Evolutionary conservation across 1,140 invertebrate genomes (phyloP), one percentile per base, ranked within the genome.

Genomic region (Rhopalosiphum maidis): DNA sequence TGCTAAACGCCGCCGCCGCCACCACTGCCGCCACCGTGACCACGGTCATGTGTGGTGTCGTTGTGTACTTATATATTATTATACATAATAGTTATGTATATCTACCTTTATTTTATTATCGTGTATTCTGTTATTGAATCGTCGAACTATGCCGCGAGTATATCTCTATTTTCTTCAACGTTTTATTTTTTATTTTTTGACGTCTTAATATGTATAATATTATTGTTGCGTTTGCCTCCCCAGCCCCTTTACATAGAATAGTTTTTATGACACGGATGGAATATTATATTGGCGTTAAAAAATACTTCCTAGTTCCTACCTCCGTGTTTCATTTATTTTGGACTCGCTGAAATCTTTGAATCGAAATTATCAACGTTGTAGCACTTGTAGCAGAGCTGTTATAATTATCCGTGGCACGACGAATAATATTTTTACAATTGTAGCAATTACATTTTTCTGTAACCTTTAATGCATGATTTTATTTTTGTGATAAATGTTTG

Each of bases 1-100:
- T 93, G 91, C 77, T 86, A 93, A 93, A 83, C 48, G 77, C 25
- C 77, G 46, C 48, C 68, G n/a, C 77, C 43, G 68, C 85, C 15
- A 9, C 55, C 86, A 9, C 87, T n/a, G 87, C 87, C 48, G 87
- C 60, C 30, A 41, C 48, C 35, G 23, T 51, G 86, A 46, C 86
- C 46, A 88, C 88, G 88, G 88, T 90, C 54, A 60, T 60, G 54
- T 54, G 55, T 43, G 54, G 30, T 90, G 54, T 90, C 89, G 30
- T 22, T 11, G 46, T 60, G 54, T 60, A 90, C 88, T 41, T 60
- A 37, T 22, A 51, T 51, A 51, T 51, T 51, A 51, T 51, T 51
- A 51, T 51, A 51, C 15, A 15, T 51, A 51, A 51, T 18, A 51
- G 48, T 51, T 21, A 51, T 51, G 15, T 51, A 41, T 87, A 87